phyloP scores from a whole-genome alignment of 1,140 invertebrate species.

The Drosophila auraria region DNA sequence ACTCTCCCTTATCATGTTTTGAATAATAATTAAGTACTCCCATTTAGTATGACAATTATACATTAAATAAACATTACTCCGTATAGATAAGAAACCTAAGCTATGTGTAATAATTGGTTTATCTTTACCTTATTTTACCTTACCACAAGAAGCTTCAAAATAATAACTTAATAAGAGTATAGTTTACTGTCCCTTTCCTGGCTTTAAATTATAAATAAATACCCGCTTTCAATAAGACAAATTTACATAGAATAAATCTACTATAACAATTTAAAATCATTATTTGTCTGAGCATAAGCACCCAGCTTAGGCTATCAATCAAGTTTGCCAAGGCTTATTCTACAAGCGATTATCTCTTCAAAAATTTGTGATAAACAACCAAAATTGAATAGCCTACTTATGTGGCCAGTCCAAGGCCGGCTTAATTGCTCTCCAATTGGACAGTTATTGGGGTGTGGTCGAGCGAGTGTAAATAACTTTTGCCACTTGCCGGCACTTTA shows the following conservation, averaged over 20 bases:
- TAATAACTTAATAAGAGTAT: no score
- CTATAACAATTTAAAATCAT: not conserved
- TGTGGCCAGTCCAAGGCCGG: not conserved
- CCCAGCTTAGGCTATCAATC: conserved; percentile 3
- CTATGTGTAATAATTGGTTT: no score
- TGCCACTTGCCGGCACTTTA: conserved; percentile 66
- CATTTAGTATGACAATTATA: no score
- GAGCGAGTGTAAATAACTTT: conserved; percentile 61
- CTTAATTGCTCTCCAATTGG: conserved; percentile 14
- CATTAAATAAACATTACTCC: no score
- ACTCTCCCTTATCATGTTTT: not conserved
- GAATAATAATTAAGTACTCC: no score
- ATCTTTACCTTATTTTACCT: no score
- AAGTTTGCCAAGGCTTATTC: not conserved
- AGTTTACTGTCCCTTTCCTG: no score
- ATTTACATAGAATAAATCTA: no score
- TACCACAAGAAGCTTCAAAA: no score
- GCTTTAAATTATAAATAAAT: not conserved
- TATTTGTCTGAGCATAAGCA: not conserved
- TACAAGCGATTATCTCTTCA: conserved; percentile 7
- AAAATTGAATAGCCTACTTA: conserved; percentile 6
- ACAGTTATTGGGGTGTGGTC: conserved; percentile 21
- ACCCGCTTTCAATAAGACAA: not conserved
- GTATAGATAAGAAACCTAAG: no score
- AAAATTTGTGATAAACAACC: conserved; percentile 7